A percentile compares a stretch with the other conserved stretches of the same genome.
Evolutionary conservation across 1,140 invertebrate species (phyloP).

Genomic region (Trichoplusia ni): DNA sequence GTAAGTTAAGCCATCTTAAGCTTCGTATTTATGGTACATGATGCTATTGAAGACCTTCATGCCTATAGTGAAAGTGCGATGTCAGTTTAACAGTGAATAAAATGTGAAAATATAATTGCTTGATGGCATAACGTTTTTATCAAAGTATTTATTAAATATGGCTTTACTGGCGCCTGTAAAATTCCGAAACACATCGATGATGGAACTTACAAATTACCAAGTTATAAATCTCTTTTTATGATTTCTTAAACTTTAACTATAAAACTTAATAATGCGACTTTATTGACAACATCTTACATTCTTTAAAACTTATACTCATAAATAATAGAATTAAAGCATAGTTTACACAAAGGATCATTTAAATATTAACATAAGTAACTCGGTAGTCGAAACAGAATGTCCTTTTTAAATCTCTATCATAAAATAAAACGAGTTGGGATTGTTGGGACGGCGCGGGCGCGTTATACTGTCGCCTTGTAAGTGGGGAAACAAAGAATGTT

Average conservation of each 20-base stretch:
- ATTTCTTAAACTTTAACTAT: too few species aligned
- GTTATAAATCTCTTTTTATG: too few species aligned
- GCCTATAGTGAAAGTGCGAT: slow-evolving; percentile 18
- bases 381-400: slow-evolving; percentile 41
- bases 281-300: slow-evolving; percentile 7
- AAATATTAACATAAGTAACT: slow-evolving; percentile 54
- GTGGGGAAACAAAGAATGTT: too few species aligned
- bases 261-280: too few species aligned
- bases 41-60: slow-evolving; percentile 12
- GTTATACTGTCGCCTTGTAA: too few species aligned
- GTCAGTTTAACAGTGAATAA: slow-evolving; percentile 7
- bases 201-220: too few species aligned
- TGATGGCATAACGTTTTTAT: slow-evolving; percentile 15
- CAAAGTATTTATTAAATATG: slow-evolving; percentile 22
- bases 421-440: slow-evolving; percentile 39
- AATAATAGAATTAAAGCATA: slow-evolving; percentile 30
- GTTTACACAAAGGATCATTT: slow-evolving; percentile 50
- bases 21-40: neutral
- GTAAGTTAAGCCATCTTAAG: neutral
- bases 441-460: neutral
- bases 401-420: slow-evolving; percentile 36
- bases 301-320: slow-evolving; percentile 14
- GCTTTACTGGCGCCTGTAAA: neutral
- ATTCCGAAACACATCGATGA: too few species aligned
- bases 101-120: slow-evolving; percentile 20